These are phyloP conservation scores for Premnoplex brunnescens DNA, from an alignment of 2,797 vertebrate species.

Conservation along the genomic window DNA sequence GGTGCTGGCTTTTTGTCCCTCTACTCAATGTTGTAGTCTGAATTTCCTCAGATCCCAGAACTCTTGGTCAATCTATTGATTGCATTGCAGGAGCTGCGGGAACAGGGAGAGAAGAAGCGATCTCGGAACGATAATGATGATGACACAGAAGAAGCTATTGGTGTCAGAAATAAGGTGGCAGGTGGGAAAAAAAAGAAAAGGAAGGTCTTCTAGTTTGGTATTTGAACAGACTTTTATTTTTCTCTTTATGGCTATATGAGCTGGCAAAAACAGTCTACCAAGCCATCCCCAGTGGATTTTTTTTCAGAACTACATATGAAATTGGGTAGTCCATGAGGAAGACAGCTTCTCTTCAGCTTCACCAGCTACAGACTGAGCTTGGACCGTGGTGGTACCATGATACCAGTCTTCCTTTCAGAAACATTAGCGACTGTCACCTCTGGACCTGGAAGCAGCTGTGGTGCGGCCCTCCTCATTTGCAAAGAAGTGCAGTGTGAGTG, in stretches of 20 bases:
- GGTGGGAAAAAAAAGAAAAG: slow-evolving; percentile 80
- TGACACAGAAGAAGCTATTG: slow-evolving; percentile 77
- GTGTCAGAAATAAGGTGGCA: slow-evolving; percentile 79
- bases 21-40: neutral
- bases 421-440: neutral
- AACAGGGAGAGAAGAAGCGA: slow-evolving; percentile 91
- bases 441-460: neutral
- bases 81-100: slow-evolving; percentile 87
- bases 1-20: slow-evolving; percentile 30
- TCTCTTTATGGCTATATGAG: neutral
- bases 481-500: neutral
- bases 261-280: neutral
- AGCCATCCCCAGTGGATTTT: neutral
- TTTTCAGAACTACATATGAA: neutral
- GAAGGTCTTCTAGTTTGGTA: slow-evolving; percentile 68
- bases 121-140: slow-evolving; percentile 74
- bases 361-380: neutral
- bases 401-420: neutral
- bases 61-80: neutral
- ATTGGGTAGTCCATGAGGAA: neutral
- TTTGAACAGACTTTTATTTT: neutral
- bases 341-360: neutral
- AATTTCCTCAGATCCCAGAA: neutral
- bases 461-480: neutral
- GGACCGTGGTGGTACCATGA: neutral